Evolutionary conservation across 2,113 vertebrate genomes (phyloP).

Genomic region (Aphelocoma coerulescens): DNA sequence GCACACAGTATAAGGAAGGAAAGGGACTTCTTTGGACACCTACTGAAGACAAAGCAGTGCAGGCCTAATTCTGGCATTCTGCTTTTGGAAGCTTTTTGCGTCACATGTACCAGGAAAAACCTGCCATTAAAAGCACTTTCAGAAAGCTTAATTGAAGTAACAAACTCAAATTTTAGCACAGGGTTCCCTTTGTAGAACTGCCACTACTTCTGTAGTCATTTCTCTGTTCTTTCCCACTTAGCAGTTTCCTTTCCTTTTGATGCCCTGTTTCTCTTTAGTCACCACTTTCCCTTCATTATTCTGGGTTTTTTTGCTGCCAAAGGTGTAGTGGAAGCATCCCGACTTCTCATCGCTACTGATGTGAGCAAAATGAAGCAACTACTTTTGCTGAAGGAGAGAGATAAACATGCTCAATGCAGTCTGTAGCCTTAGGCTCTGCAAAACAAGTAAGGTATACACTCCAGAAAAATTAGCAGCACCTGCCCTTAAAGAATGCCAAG

Average conservation of each 20-base stretch:
- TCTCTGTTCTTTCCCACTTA: not conserved
- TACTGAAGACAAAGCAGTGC: not conserved
- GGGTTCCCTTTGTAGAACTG: not conserved
- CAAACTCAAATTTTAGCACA: not conserved
- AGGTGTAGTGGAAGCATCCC: not conserved
- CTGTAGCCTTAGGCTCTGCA: not conserved
- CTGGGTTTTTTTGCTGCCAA: not conserved
- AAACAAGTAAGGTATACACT: not conserved
- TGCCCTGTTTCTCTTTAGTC: not conserved
- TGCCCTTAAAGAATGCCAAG: not conserved
- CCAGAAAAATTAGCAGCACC: not conserved
- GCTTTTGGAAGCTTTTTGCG: not conserved
- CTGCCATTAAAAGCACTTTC: not conserved
- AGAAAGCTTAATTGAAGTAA: not conserved
- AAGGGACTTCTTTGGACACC: not conserved
- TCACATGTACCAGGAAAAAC: not conserved
- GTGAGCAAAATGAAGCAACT: not conserved
- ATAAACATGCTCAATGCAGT: not conserved
- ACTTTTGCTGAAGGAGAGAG: not conserved
- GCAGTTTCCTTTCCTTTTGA: not conserved
- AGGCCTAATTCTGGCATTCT: not conserved
- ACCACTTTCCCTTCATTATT: not conserved
- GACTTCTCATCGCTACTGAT: not conserved
- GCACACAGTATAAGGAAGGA: not conserved
- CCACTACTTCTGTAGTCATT: not conserved